phyloP scores from a whole-genome alignment of 1,140 invertebrate genomes.

The Drosophila hydei region DNA sequence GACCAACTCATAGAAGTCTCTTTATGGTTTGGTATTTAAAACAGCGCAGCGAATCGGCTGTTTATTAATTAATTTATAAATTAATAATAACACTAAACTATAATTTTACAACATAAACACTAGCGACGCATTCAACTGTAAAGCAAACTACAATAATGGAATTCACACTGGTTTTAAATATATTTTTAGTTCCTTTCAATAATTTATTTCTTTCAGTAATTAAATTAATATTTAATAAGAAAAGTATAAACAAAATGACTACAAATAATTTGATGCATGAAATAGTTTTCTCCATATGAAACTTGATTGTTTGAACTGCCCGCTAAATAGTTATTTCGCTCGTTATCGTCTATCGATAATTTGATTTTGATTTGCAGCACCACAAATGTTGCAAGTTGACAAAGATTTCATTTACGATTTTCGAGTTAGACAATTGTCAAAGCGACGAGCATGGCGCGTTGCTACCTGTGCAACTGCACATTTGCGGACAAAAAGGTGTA shows the following conservation, averaged over 20 bases:
- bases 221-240: too few relatives aligned
- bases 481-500: conserved; percentile 28
- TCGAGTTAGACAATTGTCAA: not conserved
- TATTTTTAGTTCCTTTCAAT: too few relatives aligned
- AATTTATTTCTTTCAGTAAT: too few relatives aligned
- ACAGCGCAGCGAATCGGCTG: not conserved
- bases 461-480: conserved; percentile 32
- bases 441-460: not conserved
- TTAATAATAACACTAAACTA: too few relatives aligned
- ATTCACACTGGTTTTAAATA: too few relatives aligned
- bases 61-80: too few relatives aligned
- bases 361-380: not conserved
- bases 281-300: too few relatives aligned
- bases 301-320: not conserved
- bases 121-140: too few relatives aligned
- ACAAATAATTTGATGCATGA: too few relatives aligned
- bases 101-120: too few relatives aligned
- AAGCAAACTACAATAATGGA: too few relatives aligned
- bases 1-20: conserved; percentile 2
- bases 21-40: not conserved
- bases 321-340: not conserved
- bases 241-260: too few relatives aligned
- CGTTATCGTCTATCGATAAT: not conserved
- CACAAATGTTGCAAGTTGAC: not conserved
- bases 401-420: not conserved